These are phyloP conservation scores for Borostomias antarcticus DNA, from an alignment of 2,797 vertebrate species.

Conservation along the genomic window DNA sequence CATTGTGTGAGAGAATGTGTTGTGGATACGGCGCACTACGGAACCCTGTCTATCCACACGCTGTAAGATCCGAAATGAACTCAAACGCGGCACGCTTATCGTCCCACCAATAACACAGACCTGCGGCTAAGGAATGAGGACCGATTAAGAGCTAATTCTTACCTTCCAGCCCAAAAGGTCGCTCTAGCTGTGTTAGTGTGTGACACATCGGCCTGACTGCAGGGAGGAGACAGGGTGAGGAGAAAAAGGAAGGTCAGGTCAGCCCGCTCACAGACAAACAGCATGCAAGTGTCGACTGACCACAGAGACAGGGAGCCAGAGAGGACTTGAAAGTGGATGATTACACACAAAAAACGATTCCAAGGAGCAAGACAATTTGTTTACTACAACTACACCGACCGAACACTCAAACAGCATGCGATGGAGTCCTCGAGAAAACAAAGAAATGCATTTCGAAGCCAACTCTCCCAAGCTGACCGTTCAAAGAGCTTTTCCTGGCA, in stretches of 20 bases:
- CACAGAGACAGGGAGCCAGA: constrained; percentile 38
- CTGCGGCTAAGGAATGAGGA: background rate
- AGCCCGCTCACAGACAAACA: constrained; percentile 35
- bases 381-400: background rate
- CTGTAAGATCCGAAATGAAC: background rate
- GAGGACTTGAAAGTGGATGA: constrained; percentile 7
- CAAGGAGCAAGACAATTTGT: constrained; percentile 6
- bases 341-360: constrained; percentile 33
- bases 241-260: constrained; percentile 25
- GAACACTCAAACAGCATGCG: background rate
- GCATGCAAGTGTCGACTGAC: constrained; percentile 23
- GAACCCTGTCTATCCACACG: too few species aligned
- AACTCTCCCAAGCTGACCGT: background rate
- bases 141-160: constrained; percentile 48
- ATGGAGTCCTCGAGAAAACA: background rate
- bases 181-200: constrained; percentile 67
- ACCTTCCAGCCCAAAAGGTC: constrained; percentile 80
- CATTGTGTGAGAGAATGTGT: background rate
- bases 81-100: too few species aligned
- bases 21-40: background rate
- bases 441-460: constrained; percentile 1
- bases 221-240: constrained; percentile 55
- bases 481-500: constrained; percentile 30
- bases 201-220: constrained; percentile 75
- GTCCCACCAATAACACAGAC: background rate